phyloP scores from a whole-genome alignment of 1,140 invertebrate genomes.

The Drosophila micromelanica region DNA sequence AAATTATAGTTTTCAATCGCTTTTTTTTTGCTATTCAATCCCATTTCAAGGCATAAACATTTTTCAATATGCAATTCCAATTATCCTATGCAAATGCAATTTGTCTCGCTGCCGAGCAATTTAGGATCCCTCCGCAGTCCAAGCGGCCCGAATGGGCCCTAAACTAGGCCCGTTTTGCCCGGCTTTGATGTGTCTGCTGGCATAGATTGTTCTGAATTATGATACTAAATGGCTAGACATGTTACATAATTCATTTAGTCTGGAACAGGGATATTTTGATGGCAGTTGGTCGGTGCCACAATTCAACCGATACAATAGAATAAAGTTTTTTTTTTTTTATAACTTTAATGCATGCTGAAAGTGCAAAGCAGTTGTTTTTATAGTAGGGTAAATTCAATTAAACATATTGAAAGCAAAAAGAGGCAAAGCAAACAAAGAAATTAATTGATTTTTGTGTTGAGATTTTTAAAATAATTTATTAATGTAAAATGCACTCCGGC shows the following conservation, averaged over 20 bases:
- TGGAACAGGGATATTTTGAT: conserved; percentile 56
- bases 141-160: background rate
- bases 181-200: conserved; percentile 65
- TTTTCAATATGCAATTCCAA: conserved; percentile 67
- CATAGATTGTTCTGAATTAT: conserved; percentile 80
- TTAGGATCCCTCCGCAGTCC: conserved; percentile 46
- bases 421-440: conserved; percentile 37
- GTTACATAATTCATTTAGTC: conserved; percentile 80
- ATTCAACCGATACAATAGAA: conserved; percentile 27
- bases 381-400: conserved; percentile 67
- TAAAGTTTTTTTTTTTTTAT: conserved; percentile 17
- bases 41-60: conserved; percentile 38
- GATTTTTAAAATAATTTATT: conserved; percentile 23
- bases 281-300: conserved; percentile 22
- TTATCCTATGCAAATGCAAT: conserved; percentile 81
- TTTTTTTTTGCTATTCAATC: conserved; percentile 19
- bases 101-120: conserved; percentile 75
- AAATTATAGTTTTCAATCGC: conserved; percentile 75
- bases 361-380: background rate
- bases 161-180: conserved; percentile 37
- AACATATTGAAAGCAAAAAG: conserved; percentile 7
- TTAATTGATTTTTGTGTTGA: conserved; percentile 60
- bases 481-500: background rate
- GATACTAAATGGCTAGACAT: conserved; percentile 81
- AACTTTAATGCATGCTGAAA: conserved; percentile 17